phyloP scores from a whole-genome alignment of 1,140 invertebrate genomes.

The Macrocentrus cingulum region DNA sequence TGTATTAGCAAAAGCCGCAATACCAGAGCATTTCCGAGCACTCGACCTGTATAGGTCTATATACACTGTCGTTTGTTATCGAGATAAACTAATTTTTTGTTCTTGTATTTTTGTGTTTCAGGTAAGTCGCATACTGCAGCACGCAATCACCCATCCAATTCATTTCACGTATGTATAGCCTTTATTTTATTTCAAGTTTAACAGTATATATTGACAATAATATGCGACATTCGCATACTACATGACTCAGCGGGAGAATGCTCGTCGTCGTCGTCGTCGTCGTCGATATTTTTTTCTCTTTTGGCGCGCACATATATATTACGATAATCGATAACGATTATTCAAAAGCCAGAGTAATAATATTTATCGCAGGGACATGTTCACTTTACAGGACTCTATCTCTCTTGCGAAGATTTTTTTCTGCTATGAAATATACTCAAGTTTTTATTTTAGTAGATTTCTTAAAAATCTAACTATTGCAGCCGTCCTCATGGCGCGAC shows the following conservation, averaged over 20 bases:
- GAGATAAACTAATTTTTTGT: slow-evolving; percentile 10
- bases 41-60: neutral
- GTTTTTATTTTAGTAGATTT: no score
- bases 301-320: slow-evolving; percentile 8
- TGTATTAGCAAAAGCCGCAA: neutral
- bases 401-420: no score
- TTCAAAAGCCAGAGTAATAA: slow-evolving; percentile 26
- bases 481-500: no score
- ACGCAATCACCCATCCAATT: neutral
- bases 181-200: slow-evolving; percentile 4
- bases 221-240: slow-evolving; percentile 40
- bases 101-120: slow-evolving; percentile 41
- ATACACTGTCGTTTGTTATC: neutral
- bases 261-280: slow-evolving; percentile 1
- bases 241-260: slow-evolving; percentile 14
- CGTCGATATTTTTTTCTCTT: slow-evolving; percentile 1
- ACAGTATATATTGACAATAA: slow-evolving; percentile 43
- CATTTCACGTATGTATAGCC: neutral
- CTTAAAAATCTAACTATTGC: no score
- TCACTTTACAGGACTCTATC: slow-evolving; percentile 17
- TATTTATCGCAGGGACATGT: slow-evolving; percentile 28
- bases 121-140: slow-evolving; percentile 38
- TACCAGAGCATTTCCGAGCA: neutral
- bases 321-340: slow-evolving; percentile 27
- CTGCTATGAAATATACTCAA: no score